A percentile compares a stretch with the other conserved stretches of the same genome.
These are phyloP conservation scores for Intellagama lesueurii DNA, from an alignment of 2,797 vertebrate species.

Conservation along the genomic window DNA sequence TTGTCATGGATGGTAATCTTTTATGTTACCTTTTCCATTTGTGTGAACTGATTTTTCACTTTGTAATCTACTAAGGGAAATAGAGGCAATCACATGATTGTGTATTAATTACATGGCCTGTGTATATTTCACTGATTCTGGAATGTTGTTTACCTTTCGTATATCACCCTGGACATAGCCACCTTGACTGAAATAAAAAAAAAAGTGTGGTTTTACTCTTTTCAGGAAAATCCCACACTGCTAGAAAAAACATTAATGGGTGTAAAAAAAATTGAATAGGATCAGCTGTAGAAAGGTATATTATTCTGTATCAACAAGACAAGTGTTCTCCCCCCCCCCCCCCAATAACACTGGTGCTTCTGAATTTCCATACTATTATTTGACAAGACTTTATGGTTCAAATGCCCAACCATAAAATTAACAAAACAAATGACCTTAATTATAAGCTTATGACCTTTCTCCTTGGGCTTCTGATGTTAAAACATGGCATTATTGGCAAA, in stretches of 20 bases:
- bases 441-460: background rate
- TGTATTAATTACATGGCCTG: no score
- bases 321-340: background rate
- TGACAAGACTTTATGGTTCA: background rate
- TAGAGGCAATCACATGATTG: no score
- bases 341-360: background rate
- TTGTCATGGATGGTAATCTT: background rate
- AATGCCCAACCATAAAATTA: background rate
- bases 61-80: background rate
- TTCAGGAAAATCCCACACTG: no score
- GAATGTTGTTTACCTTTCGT: no score
- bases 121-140: no score
- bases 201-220: background rate
- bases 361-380: background rate
- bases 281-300: background rate
- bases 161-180: no score
- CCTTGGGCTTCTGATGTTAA: background rate
- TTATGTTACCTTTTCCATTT: background rate
- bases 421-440: background rate
- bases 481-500: background rate
- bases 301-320: background rate
- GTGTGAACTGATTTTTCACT: background rate
- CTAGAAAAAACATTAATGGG: background rate
- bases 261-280: no score
- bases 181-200: no score